Evolutionary conservation across 2,888 invertebrate genomes (phyloP).

Genomic region (Gibbula magus): DNA sequence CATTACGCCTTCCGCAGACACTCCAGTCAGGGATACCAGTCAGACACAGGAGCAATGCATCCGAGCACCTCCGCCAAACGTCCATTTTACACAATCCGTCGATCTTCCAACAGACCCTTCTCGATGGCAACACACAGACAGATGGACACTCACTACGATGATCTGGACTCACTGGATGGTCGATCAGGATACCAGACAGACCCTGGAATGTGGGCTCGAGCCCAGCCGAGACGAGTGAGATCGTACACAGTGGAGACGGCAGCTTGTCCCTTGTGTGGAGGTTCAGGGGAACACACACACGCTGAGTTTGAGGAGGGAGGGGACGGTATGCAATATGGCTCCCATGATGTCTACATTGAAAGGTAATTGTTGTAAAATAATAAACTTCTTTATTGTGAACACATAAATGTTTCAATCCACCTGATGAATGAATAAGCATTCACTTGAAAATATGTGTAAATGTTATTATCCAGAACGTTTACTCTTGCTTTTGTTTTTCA

Average conservation of each 20-base stretch:
- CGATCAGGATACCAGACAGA: neutral
- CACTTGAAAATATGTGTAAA: too few relatives aligned
- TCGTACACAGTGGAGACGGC: slow-evolving; percentile 43
- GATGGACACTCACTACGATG: neutral
- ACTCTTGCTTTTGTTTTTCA: too few relatives aligned
- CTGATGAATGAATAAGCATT: too few relatives aligned
- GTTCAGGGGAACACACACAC: slow-evolving; percentile 55
- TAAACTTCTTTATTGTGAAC: too few relatives aligned
- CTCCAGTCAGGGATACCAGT: neutral
- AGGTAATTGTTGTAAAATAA: neutral
- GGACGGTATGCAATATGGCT: neutral
- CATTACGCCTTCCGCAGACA: neutral
- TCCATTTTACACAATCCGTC: slow-evolving; percentile 33
- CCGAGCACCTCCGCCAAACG: neutral
- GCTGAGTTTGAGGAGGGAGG: slow-evolving; percentile 50
- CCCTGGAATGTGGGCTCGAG: neutral
- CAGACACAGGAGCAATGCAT: neutral
- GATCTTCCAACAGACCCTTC: slow-evolving; percentile 10
- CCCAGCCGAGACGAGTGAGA: neutral
- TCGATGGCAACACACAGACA: neutral
- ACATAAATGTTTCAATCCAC: too few relatives aligned
- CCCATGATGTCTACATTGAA: neutral
- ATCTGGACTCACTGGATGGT: neutral
- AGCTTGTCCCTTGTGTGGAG: slow-evolving; percentile 61
- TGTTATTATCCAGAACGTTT: too few relatives aligned